phyloP scores from a whole-genome alignment of 92 coral and sea anemone genomes.

The Isaurus tuberculatus region DNA sequence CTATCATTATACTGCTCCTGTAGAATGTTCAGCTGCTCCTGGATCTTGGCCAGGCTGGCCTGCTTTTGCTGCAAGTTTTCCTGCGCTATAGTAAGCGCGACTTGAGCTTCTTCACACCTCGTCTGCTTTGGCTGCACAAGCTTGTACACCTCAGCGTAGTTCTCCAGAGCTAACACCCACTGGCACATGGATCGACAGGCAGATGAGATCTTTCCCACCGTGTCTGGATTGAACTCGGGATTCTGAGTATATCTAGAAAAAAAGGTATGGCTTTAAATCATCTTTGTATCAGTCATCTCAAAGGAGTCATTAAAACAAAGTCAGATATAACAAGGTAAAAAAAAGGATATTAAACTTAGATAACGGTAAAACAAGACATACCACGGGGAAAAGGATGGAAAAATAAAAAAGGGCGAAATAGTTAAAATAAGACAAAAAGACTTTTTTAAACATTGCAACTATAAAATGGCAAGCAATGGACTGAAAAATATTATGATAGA shows the following conservation, averaged over 20 bases:
- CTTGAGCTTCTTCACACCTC: slow-evolving; percentile 81
- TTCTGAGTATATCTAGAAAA: slow-evolving; percentile 75
- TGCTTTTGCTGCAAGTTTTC: slow-evolving; percentile 87
- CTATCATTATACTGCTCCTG: slow-evolving; percentile 91
- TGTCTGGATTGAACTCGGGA: slow-evolving; percentile 94
- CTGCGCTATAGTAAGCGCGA: slow-evolving; percentile 71
- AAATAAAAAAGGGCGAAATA: too few relatives aligned
- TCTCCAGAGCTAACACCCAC: slow-evolving; percentile 96
- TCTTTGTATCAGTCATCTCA: neutral
- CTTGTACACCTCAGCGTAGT: slow-evolving; percentile 96
- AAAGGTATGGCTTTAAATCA: neutral
- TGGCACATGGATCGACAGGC: slow-evolving; percentile 98
- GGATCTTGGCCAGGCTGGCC: slow-evolving; percentile 81
- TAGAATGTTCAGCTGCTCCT: slow-evolving; percentile 85
- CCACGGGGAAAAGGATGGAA: too few relatives aligned
- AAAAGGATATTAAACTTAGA: too few relatives aligned
- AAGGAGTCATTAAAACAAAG: neutral
- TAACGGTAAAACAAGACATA: too few relatives aligned
- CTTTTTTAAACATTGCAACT: too few relatives aligned
- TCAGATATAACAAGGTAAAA: too few relatives aligned
- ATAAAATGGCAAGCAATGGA: too few relatives aligned
- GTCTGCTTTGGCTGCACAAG: slow-evolving; percentile 92
- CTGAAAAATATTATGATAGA: too few relatives aligned
- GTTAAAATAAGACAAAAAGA: too few relatives aligned
- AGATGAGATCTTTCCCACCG: slow-evolving; percentile 93